Conservation (phyloP, 2,888 invertebrate species). For the Priocnemis perturbator region DNA sequence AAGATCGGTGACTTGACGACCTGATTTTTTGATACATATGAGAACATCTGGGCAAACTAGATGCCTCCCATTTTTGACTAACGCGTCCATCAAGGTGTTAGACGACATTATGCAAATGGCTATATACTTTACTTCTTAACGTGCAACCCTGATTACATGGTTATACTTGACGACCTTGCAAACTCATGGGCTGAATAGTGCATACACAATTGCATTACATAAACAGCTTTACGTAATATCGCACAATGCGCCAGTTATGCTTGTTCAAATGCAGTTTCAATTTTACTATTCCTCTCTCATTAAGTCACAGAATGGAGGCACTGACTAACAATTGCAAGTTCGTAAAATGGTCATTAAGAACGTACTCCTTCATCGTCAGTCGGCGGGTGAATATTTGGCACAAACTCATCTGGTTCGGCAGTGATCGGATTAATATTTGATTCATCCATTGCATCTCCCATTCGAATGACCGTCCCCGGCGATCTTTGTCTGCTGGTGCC, state of each 20-base stretch:
- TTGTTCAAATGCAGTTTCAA: background rate
- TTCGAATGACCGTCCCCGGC: slow-evolving; percentile 68
- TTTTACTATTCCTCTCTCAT: background rate
- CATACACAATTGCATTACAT: slow-evolving; percentile 39
- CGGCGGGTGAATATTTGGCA: slow-evolving; percentile 67
- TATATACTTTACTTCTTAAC: slow-evolving; percentile 50
- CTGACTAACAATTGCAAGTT: background rate
- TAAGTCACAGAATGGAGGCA: background rate
- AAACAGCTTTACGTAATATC: slow-evolving; percentile 42
- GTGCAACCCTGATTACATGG: slow-evolving; percentile 53
- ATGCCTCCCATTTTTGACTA: background rate
- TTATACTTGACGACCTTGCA: slow-evolving; percentile 52
- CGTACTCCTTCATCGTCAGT: slow-evolving; percentile 72
- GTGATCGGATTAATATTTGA: slow-evolving; percentile 62
- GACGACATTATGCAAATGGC: slow-evolving; percentile 55
- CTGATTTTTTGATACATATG: too few species aligned
- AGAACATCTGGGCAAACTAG: too few species aligned
- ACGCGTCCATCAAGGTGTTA: slow-evolving; percentile 28
- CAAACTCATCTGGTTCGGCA: slow-evolving; percentile 69
- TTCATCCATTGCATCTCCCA: slow-evolving; percentile 67
- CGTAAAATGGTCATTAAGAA: slow-evolving; percentile 13
- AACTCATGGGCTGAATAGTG: slow-evolving; percentile 39
- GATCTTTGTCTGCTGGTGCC: slow-evolving; percentile 68
- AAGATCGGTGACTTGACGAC: too few species aligned
- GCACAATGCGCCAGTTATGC: slow-evolving; percentile 17